Evolutionary conservation across 2,888 invertebrate species (phyloP).

Genomic region (Tetragnatha montana): DNA sequence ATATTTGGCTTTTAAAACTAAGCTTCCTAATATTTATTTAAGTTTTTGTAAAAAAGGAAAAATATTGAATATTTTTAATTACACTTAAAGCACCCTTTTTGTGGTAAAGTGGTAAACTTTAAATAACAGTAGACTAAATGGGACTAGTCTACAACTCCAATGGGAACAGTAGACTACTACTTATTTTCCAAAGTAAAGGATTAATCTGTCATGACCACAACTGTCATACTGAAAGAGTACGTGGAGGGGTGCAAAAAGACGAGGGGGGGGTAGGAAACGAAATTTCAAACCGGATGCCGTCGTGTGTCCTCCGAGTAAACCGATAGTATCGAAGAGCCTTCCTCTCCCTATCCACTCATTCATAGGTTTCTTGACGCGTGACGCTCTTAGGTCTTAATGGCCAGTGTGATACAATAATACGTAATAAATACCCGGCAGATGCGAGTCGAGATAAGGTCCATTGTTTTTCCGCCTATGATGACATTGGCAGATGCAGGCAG

Average conservation of each 20-base stretch:
- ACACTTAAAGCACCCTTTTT: too few species aligned
- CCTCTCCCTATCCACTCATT: slow-evolving; percentile 53
- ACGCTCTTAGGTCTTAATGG: slow-evolving; percentile 63
- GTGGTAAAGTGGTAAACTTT: too few species aligned
- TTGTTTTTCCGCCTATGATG: slow-evolving; percentile 49
- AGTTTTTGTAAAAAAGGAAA: too few species aligned
- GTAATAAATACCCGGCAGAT: slow-evolving; percentile 68
- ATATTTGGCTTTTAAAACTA: too few species aligned
- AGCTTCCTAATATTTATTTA: too few species aligned
- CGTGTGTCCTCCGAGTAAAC: slow-evolving; percentile 61
- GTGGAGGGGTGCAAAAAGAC: not conserved
- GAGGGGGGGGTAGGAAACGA: slow-evolving; percentile 25
- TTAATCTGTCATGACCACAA: too few species aligned
- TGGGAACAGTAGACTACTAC: too few species aligned
- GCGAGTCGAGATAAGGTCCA: slow-evolving; percentile 34
- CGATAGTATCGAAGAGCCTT: slow-evolving; percentile 61
- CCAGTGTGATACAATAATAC: slow-evolving; percentile 66
- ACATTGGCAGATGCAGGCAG: slow-evolving; percentile 49
- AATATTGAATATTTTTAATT: too few species aligned
- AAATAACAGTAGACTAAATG: too few species aligned
- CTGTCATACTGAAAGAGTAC: too few species aligned
- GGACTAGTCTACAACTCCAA: too few species aligned
- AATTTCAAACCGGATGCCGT: slow-evolving; percentile 62
- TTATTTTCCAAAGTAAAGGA: too few species aligned
- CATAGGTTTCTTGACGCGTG: slow-evolving; percentile 62